phyloP scores from a whole-genome alignment of 2,888 invertebrate genomes.

The Noctua fimbriata region DNA sequence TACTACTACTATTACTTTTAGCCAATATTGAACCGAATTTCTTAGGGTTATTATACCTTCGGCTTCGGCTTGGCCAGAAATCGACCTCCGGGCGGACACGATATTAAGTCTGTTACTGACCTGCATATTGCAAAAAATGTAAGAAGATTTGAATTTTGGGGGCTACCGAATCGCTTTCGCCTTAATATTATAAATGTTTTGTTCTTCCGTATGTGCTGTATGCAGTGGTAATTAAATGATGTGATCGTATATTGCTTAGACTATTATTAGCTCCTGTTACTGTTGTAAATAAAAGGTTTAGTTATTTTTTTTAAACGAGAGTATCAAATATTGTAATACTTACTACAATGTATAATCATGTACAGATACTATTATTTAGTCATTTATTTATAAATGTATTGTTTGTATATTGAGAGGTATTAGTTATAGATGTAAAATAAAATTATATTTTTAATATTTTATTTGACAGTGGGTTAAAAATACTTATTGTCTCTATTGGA shows the following conservation, averaged over 20 bases:
- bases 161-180: background rate
- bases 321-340: background rate
- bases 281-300: background rate
- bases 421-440: conserved; percentile 12
- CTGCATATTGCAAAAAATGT: background rate
- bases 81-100: background rate
- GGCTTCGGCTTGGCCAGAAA: background rate
- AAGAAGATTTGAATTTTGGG: background rate
- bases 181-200: background rate
- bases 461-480: conserved; percentile 23
- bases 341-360: background rate
- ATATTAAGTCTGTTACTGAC: background rate
- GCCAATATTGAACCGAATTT: background rate
- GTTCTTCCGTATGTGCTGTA: conserved; percentile 14
- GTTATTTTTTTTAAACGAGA: background rate
- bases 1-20: background rate
- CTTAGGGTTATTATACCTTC: background rate
- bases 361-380: background rate
- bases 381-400: background rate
- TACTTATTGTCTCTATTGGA: conserved; percentile 2
- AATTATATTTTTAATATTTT: background rate
- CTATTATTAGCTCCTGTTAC: background rate
- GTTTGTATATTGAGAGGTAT: background rate
- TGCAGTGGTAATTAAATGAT: conserved; percentile 5
- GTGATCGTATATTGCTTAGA: background rate